A percentile compares a stretch with the other conserved stretches of the same genome.
These are phyloP conservation scores for Aradophagus sp. DNA, from an alignment of 1,140 invertebrate species.

Conservation along the genomic window DNA sequence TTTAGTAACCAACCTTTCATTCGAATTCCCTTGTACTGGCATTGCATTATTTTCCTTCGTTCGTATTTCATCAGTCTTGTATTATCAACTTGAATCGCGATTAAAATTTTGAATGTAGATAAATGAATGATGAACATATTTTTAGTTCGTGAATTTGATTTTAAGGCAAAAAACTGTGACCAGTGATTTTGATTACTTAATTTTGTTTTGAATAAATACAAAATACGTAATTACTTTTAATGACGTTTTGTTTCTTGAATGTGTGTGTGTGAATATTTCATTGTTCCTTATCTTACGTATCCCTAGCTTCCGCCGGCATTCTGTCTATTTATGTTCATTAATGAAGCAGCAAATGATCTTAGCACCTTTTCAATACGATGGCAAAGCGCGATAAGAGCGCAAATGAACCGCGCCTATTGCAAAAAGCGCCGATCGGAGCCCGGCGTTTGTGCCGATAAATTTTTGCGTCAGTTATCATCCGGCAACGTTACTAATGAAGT, in stretches of 20 bases:
- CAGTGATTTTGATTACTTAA: too few relatives aligned
- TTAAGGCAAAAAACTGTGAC: too few relatives aligned
- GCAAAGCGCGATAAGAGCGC: slow-evolving; percentile 64
- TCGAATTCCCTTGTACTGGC: too few relatives aligned
- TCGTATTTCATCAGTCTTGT: too few relatives aligned
- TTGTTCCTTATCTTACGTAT: slow-evolving; percentile 12
- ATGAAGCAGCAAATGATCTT: slow-evolving; percentile 63
- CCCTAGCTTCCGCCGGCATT: slow-evolving; percentile 3
- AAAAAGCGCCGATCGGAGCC: slow-evolving; percentile 35
- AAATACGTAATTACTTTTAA: background rate
- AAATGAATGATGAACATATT: too few relatives aligned
- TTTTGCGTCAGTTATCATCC: slow-evolving; percentile 61
- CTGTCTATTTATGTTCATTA: slow-evolving; percentile 66
- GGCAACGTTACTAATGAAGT: slow-evolving; percentile 68
- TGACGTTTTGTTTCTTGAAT: background rate
- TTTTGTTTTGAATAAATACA: too few relatives aligned
- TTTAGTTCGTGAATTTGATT: too few relatives aligned
- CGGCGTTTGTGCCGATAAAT: slow-evolving; percentile 64
- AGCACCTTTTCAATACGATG: slow-evolving; percentile 61
- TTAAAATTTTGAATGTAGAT: too few relatives aligned
- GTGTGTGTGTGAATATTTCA: slow-evolving; percentile 11
- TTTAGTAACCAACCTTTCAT: too few relatives aligned
- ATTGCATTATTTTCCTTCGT: too few relatives aligned
- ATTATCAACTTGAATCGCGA: too few relatives aligned
- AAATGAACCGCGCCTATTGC: slow-evolving; percentile 48